Conservation (phyloP, 2,888 invertebrate species). For the Apodemia duryi region DNA sequence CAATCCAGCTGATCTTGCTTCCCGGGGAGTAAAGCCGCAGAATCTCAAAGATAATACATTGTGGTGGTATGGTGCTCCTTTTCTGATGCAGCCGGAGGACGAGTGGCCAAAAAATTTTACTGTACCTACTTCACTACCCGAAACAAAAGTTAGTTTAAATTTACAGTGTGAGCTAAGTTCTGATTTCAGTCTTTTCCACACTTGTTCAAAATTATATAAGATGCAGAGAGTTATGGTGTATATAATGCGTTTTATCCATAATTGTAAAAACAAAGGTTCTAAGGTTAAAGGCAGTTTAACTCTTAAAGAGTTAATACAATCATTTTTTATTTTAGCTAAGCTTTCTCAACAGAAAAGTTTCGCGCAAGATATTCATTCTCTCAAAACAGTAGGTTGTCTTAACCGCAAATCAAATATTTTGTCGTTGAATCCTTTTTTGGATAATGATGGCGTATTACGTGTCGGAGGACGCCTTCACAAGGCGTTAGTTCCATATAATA, state of each 20-base stretch:
- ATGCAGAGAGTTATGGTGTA: too few species aligned
- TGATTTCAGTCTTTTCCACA: too few species aligned
- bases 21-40: neutral
- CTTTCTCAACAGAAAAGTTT: neutral
- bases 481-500: constrained; percentile 22
- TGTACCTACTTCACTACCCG: neutral
- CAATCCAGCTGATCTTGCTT: neutral
- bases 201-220: too few species aligned
- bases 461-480: constrained; percentile 23
- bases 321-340: neutral
- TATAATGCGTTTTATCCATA: too few species aligned
- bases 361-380: constrained; percentile 17
- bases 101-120: too few species aligned
- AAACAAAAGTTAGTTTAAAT: neutral
- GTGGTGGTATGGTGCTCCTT: too few species aligned
- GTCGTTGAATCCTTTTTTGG: neutral
- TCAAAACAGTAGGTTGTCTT: neutral
- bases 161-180: too few species aligned
- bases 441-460: neutral
- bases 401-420: neutral
- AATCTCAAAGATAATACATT: neutral
- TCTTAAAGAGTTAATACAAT: neutral
- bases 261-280: too few species aligned
- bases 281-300: too few species aligned
- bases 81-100: too few species aligned